Conservation (phyloP, 2,113 vertebrate species). For the Leiothrix lutea region DNA sequence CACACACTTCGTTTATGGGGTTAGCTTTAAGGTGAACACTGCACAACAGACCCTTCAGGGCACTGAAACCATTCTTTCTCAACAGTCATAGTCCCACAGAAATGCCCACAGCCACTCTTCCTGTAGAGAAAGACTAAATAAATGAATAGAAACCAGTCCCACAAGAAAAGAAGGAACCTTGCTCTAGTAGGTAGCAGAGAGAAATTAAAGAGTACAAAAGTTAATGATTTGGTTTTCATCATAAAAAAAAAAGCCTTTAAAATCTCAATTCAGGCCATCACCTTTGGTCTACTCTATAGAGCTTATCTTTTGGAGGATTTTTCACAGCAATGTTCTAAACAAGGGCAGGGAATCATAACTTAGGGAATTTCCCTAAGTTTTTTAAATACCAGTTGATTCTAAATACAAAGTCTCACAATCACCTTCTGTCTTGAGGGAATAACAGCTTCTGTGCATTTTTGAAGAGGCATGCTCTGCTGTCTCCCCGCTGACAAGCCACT, state of each 20-base stretch:
- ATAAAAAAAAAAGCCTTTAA: not conserved
- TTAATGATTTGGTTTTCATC: not conserved
- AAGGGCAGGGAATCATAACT: not conserved
- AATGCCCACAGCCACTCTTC: not conserved
- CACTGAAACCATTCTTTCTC: not conserved
- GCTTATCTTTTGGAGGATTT: not conserved
- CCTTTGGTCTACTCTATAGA: not conserved
- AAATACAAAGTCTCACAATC: not conserved
- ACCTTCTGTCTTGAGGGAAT: not conserved
- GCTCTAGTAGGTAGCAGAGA: not conserved
- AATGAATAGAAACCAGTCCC: not conserved
- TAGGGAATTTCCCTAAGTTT: not conserved
- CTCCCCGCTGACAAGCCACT: not conserved
- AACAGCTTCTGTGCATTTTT: not conserved
- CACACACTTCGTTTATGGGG: not conserved
- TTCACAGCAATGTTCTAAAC: not conserved
- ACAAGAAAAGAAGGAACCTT: not conserved
- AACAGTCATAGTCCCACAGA: not conserved
- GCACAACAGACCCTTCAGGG: not conserved
- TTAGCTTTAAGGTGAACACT: not conserved
- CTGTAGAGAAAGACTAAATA: not conserved
- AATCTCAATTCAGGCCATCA: not conserved
- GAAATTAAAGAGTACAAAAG: not conserved
- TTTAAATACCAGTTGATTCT: not conserved
- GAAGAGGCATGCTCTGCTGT: not conserved